Evolutionary conservation across 2,113 vertebrate genomes (phyloP), one percentile per base, ranked within the genome.

Genomic region (Brachyistius frenatus): DNA sequence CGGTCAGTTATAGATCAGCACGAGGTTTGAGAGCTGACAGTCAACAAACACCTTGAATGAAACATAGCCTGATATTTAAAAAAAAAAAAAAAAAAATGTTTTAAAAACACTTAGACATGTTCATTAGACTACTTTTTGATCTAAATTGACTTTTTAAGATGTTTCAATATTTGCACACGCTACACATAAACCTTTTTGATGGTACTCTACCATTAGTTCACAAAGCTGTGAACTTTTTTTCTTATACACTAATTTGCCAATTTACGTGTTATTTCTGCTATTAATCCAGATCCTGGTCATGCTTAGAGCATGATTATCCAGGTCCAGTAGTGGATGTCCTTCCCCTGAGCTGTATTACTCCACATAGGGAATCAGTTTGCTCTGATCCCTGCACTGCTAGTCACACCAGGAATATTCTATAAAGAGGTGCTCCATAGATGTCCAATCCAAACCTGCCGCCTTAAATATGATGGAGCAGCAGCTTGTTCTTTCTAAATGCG

Each of bases 41-140:
- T 57, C 63, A 80, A 81, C 70, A 84, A 89, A 84, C 84, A 46
- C 66, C 36, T 4, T 62, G 2, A 68, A 36, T 39, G 5, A 69
- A 15, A 72, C 62, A 15, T 68, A 65, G 49, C 35, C 0, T 7
- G 7, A 16, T 72, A 49, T 70, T 54, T 13, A 41, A 30, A 55
- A 52, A 52, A 5, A 4, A 13, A 50, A 46, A 11, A 11, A 9
- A 46, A 46, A 46, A 7, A 46, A n/a, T n/a, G 4, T 44, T 69
- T 52, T 7, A 39, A 31, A 49, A 49, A 49, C 49, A 50, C 49
- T 50, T 15, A 16, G 23, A 23, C 11, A 50, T 39, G 37, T 46
- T 63, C 31, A 62, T 57, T 49, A 23, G 5, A 2, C 23, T 31
- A 5, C 2, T 8, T 37, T 16, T 46, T 2, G 5, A 16, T 53